Conservation (phyloP, 2,888 invertebrate genomes). For the Stenolophus ochropezus region DNA sequence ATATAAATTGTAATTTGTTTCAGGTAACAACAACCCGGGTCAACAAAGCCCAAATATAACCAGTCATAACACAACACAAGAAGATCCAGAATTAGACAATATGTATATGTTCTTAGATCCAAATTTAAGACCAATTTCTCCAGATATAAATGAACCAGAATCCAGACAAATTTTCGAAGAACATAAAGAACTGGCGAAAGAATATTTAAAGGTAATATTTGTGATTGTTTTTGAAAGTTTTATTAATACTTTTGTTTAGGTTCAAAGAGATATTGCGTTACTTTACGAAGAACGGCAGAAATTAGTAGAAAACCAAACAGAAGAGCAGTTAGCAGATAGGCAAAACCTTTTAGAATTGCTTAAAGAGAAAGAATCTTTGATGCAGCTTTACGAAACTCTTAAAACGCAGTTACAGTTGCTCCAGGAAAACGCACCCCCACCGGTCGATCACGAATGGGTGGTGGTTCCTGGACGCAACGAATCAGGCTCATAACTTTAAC, state of each 20-base stretch:
- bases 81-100: slow-evolving; percentile 79
- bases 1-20: slow-evolving; percentile 1
- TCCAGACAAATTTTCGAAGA: slow-evolving; percentile 92
- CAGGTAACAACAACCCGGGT: slow-evolving; percentile 50
- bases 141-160: slow-evolving; percentile 84
- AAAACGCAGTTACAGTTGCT: slow-evolving; percentile 78
- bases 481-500: slow-evolving; percentile 51
- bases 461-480: slow-evolving; percentile 66
- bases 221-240: neutral
- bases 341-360: slow-evolving; percentile 70
- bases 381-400: slow-evolving; percentile 80
- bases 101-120: slow-evolving; percentile 87
- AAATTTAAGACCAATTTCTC: slow-evolving; percentile 88
- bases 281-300: slow-evolving; percentile 86
- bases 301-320: slow-evolving; percentile 80
- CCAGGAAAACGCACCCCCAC: slow-evolving; percentile 62
- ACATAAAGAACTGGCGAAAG: slow-evolving; percentile 90
- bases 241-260: slow-evolving; percentile 69
- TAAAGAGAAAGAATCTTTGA: slow-evolving; percentile 77
- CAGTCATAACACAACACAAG: slow-evolving; percentile 68
- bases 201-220: slow-evolving; percentile 84
- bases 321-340: slow-evolving; percentile 71
- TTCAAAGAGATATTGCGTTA: slow-evolving; percentile 89
- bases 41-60: slow-evolving; percentile 35
- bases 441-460: slow-evolving; percentile 65